Conservation (phyloP, 2,113 vertebrate species). For the Calonectris borealis region DNA sequence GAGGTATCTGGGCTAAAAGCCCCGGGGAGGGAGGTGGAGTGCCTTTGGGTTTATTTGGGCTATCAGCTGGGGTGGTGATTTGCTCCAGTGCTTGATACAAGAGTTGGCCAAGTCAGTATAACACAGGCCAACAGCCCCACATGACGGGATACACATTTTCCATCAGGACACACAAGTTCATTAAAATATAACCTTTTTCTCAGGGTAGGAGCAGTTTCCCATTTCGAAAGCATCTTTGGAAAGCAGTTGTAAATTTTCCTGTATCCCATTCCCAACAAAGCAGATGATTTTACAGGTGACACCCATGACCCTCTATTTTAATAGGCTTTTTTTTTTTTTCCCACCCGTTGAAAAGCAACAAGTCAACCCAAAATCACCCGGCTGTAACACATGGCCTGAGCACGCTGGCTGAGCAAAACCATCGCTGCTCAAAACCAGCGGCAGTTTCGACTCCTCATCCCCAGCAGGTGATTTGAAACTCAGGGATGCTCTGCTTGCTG, state of each 20-base stretch:
- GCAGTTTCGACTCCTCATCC: neutral
- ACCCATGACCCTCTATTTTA: neutral
- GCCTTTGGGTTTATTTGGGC: neutral
- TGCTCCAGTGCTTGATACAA: neutral
- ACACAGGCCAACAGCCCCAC: neutral
- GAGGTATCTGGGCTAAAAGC: neutral
- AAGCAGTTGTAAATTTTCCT: neutral
- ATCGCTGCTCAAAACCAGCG: neutral
- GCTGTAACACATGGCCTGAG: neutral
- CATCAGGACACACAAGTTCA: neutral
- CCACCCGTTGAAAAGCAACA: neutral
- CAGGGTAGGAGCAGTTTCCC: neutral
- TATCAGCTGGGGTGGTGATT: neutral
- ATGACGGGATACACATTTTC: neutral
- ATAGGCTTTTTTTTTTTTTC: neutral
- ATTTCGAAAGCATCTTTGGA: neutral
- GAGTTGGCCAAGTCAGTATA: neutral
- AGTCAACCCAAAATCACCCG: neutral
- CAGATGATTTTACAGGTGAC: neutral
- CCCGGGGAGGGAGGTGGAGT: neutral
- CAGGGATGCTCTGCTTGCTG: accelerated
- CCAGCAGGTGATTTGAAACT: neutral
- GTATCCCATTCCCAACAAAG: accelerated
- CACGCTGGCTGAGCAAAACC: neutral
- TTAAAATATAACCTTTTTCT: neutral